Evolutionary conservation across 2,113 vertebrate genomes (phyloP).

Genomic region (Vulpes ferrilata): DNA sequence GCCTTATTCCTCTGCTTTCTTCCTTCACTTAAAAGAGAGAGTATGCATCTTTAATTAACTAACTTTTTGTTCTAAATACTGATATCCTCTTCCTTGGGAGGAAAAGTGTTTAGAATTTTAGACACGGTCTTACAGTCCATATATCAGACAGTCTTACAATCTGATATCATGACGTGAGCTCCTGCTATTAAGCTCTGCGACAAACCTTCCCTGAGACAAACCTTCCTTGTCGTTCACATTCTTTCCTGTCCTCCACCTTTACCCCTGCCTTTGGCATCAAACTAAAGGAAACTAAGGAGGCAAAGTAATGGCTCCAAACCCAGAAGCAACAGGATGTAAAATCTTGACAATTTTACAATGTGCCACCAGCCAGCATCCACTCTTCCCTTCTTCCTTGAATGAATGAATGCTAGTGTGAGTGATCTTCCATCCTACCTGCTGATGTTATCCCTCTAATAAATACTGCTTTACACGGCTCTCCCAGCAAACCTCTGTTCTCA

Average conservation of each 20-base stretch:
- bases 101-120: slow-evolving; percentile 4
- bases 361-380: not conserved
- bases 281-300: not conserved
- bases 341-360: not conserved
- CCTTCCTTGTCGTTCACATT: not conserved
- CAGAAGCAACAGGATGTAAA: not conserved
- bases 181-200: not conserved
- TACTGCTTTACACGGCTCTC: not conserved
- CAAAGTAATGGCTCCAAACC: not conserved
- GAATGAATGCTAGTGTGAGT: not conserved
- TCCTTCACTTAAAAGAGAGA: not conserved
- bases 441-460: not conserved
- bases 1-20: not conserved
- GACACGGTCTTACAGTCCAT: not conserved
- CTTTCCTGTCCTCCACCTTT: not conserved
- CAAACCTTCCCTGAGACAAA: not conserved
- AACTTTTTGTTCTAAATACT: not conserved
- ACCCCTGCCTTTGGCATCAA: not conserved
- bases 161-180: not conserved
- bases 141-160: not conserved
- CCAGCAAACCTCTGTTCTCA: not conserved
- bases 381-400: not conserved
- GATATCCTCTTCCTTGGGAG: not conserved
- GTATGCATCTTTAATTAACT: not conserved
- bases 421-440: not conserved